Base-by-base conservation (phyloP, 2,113 vertebrate species). In the Myiozetetes cayanensis region DNA sequence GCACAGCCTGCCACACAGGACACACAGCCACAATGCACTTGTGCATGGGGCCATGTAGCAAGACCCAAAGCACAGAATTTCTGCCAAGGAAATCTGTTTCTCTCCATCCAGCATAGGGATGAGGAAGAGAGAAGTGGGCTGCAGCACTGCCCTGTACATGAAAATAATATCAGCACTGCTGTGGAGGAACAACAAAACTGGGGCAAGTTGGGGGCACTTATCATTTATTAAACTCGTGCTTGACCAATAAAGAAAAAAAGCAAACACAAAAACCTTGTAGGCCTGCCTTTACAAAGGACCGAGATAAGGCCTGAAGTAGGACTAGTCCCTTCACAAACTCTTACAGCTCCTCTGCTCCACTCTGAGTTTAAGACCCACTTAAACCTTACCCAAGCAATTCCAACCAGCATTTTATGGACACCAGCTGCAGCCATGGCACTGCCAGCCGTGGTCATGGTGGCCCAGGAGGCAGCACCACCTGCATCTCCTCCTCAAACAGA, bases 401-500 rank as follows among this genome's bases (percentile, higher is more conserved):
- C 0, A 1, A 6, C 13, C 43, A 53, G 41, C 8, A 7, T 10
- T 33, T 66, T 2, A 9, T 0, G 4, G 66, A 41, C 71, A 52
- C 17, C 61, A 77, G 44, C 35, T 41, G 73, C 31, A 65, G 68
- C 31, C 8, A 11, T 5, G 46, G 93, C 62, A 79, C 23, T 43
- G n/a, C 58, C 71, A 75, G 83, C 49, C 8, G 5, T 0, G 6
- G 59, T 37, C 56, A 59, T 3, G 13, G 13, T 80, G 72, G 76
- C 37, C 61, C 5, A 6, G 31, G 55, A 61, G 56, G 31, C 82
- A 74, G n/a, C 28, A 53, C 22, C 1, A 10, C 37, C 30, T 14
- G 7, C 0, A 0, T 10, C 56, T 78, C 20, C 50, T 79, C 49
- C 1, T 83, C 30, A n/a, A 23, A 49, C 1, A 9, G 46, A n/a